Evolutionary conservation across 2,888 invertebrate genomes (phyloP).

Genomic region (Masnerella sp.): DNA sequence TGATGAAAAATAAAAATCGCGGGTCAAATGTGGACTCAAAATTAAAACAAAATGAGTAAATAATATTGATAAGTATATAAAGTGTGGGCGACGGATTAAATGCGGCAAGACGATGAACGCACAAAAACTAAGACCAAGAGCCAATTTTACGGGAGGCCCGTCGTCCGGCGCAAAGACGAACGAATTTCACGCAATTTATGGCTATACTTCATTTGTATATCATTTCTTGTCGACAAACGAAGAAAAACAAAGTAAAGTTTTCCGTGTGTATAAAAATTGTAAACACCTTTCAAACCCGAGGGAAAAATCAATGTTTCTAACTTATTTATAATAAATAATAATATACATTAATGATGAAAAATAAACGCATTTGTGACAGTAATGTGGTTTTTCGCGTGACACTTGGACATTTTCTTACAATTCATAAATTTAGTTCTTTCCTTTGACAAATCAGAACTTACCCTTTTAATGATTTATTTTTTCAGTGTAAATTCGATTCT

Average conservation of each 20-base stretch:
- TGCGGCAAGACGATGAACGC: conserved; percentile 29
- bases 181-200: conserved; percentile 72
- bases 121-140: conserved; percentile 35
- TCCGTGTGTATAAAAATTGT: conserved; percentile 77
- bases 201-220: conserved; percentile 80
- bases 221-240: conserved; percentile 78
- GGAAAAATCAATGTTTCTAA: conserved; percentile 76
- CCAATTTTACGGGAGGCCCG: conserved; percentile 27
- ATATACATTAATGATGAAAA: conserved; percentile 76
- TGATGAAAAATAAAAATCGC: conserved; percentile 20
- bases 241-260: conserved; percentile 77
- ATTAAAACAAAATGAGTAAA: conserved; percentile 30
- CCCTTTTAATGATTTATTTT: no score
- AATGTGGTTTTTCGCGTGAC: conserved; percentile 57
- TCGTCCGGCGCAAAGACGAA: conserved; percentile 61
- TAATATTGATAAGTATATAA: conserved; percentile 34
- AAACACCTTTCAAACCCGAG: conserved; percentile 75
- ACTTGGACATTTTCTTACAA: conserved; percentile 15
- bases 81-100: conserved; percentile 31
- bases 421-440: no score
- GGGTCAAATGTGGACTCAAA: conserved; percentile 16
- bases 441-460: no score
- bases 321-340: conserved; percentile 78
- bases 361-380: conserved; percentile 73
- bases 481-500: no score